Base-by-base conservation (phyloP, 2,113 vertebrate species). In the Albula glossodonta region DNA sequence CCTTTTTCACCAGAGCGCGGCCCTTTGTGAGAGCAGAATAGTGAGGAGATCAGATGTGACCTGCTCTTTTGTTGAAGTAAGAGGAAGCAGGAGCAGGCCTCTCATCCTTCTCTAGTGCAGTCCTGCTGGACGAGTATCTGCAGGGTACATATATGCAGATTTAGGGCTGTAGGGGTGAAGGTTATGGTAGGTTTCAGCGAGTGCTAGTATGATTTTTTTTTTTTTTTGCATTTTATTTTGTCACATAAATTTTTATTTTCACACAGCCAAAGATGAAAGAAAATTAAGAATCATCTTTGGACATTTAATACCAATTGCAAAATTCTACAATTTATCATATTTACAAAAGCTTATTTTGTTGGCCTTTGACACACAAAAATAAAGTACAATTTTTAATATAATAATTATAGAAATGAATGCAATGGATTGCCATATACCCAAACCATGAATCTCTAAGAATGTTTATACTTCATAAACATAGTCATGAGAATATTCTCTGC, bases 1-100 rank as follows among this genome's bases (percentile, higher is more conserved):
- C 86, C 86, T 90, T 63, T 88, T 93, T 92, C 82, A 91, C 82
- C 63, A 2, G 31, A 89, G 89, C 84, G 80, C 80, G 57, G 79
- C 87, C 86, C 87, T 89, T 86, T 86, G 90, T 91, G 12, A 22
- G 74, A 12, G 51, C 1, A 48, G 50, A 77, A 77, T 56, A 83
- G 56, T 86, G 81, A 63, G 19, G 19, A 57, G 81, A 79, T 22
- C 53, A 15, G 11, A 57, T 51, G 9, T 70, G 88, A 87, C 51
- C 87, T 78, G 51, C 77, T 81, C 53, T 17, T 79, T 52, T 79
- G 85, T 86, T 77, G 79, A 60, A 80, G 9, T 51, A 87, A 82
- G 60, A 82, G 51, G 63, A 12, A 3, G 10, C 41, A 12, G 50
- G 51, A 15, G 6, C 19, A 57, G 50, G 4, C 17, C 15, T 79